Conservation (phyloP, 2,797 vertebrate species). For the Megaceryle alcyon region DNA sequence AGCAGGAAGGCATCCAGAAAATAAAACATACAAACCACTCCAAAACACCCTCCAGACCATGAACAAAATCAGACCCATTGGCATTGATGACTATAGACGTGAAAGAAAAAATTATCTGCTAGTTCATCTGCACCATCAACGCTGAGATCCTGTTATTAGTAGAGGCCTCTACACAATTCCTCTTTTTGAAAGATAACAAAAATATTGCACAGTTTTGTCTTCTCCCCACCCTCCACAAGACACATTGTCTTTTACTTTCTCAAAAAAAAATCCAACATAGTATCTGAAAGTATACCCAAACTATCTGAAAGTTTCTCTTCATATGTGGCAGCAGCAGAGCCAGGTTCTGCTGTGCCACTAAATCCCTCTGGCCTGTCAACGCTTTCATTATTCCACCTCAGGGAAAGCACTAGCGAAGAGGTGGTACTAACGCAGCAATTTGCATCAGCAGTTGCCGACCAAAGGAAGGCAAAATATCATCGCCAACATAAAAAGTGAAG, state of each 20-base stretch:
- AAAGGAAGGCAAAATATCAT: neutral
- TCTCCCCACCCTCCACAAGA: neutral
- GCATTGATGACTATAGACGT: neutral
- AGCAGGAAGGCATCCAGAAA: neutral
- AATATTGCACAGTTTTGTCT: neutral
- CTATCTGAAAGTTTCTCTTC: neutral
- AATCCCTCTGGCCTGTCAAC: neutral
- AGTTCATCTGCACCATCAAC: neutral
- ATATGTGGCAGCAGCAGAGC: neutral
- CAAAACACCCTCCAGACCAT: neutral
- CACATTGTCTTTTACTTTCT: neutral
- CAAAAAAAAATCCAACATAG: too few relatives aligned
- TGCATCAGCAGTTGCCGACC: neutral
- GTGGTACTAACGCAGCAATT: neutral
- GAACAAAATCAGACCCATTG: neutral
- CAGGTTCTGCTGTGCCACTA: neutral
- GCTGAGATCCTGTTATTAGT: neutral
- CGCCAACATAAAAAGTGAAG: neutral
- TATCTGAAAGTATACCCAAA: neutral
- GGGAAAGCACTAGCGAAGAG: neutral
- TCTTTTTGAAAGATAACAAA: neutral
- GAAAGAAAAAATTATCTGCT: neutral
- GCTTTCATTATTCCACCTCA: neutral
- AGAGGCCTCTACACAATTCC: neutral
- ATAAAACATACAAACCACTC: neutral